Percentiles rank a stretch among this genome's conserved stretches.
Evolutionary conservation across 2,113 vertebrate genomes (phyloP).

Genomic region (Mandrillus leucophaeus): DNA sequence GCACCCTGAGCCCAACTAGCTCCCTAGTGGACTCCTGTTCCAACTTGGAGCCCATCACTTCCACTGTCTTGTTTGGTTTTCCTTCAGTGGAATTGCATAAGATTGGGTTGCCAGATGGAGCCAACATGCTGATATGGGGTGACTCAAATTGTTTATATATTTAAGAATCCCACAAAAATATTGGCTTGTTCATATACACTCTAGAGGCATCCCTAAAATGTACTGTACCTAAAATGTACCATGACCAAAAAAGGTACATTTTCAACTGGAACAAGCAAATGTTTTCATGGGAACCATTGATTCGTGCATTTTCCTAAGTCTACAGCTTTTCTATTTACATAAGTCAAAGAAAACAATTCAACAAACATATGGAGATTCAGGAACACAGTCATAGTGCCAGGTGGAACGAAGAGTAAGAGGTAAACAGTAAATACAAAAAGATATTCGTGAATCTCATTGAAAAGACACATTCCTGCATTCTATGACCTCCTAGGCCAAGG

Average conservation of each 20-base stretch:
- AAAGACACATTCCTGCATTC: background rate
- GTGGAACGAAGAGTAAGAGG: background rate
- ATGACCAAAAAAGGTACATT: background rate
- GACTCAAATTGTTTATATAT: background rate
- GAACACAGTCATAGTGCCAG: background rate
- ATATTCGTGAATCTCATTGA: background rate
- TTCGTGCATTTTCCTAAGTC: background rate
- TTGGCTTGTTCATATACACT: background rate
- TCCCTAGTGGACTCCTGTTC: background rate
- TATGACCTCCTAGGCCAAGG: background rate
- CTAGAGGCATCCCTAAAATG: background rate
- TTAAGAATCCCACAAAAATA: background rate
- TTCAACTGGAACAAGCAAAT: constrained; percentile 1
- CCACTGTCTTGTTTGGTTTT: background rate
- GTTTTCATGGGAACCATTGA: constrained; percentile 7
- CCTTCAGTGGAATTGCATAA: background rate
- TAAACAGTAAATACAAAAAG: background rate
- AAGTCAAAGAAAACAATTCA: constrained; percentile 42
- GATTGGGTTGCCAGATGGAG: background rate
- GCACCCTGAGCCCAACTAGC: background rate
- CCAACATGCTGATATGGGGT: background rate
- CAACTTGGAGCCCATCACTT: background rate
- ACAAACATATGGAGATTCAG: constrained; percentile 4
- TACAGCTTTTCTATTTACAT: constrained; percentile 14
- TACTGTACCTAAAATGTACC: background rate